These are phyloP conservation scores for Heliconius ismenius DNA, from an alignment of 2,888 invertebrate species.

Conservation along the genomic window DNA sequence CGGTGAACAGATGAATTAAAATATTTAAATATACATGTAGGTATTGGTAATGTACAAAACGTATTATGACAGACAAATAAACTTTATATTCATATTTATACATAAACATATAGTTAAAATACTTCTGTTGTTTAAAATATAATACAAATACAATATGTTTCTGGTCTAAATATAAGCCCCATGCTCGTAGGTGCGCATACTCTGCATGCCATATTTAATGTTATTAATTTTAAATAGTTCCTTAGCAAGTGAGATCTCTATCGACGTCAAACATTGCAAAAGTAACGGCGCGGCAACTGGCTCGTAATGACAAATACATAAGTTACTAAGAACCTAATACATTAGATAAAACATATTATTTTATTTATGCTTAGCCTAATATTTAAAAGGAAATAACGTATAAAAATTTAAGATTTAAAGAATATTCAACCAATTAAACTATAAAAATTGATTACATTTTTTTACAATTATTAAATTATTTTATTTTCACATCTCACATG, in stretches of 20 bases:
- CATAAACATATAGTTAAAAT: neutral
- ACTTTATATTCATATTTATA: no score
- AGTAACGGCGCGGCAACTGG: constrained; percentile 29
- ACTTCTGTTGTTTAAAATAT: neutral
- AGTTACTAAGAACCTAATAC: constrained; percentile 12
- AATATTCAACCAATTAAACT: neutral
- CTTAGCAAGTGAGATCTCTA: constrained; percentile 34
- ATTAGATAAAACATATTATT: neutral
- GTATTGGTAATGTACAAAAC: no score
- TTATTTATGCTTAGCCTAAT: no score
- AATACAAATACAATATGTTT: neutral
- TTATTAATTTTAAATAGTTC: constrained; percentile 23
- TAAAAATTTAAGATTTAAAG: no score
- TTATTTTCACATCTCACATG: neutral
- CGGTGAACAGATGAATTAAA: no score
- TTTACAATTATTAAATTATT: neutral
- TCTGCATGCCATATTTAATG: neutral
- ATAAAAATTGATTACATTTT: neutral
- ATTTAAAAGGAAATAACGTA: no score
- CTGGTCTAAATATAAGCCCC: neutral
- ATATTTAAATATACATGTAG: no score
- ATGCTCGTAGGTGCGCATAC: neutral
- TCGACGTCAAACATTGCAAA: constrained; percentile 37
- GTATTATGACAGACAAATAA: no score
- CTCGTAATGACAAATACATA: constrained; percentile 14